Evolutionary conservation across 2,113 vertebrate species (phyloP).

Genomic region (Microtus oregoni): DNA sequence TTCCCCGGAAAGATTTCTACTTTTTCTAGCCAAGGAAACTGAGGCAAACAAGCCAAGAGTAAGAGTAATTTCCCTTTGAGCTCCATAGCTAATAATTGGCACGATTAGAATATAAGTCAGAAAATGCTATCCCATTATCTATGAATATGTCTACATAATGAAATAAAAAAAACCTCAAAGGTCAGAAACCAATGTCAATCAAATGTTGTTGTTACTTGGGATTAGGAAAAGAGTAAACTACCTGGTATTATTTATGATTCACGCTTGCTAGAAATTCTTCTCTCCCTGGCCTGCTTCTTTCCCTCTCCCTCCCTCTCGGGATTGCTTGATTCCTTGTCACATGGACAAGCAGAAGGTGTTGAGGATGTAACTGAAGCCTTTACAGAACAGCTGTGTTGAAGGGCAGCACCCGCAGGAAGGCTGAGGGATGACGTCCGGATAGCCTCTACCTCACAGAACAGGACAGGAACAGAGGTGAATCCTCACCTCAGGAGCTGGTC

Average conservation of each 20-base stretch:
- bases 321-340: background rate
- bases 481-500: background rate
- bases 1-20: background rate
- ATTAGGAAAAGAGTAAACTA: background rate
- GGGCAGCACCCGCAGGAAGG: background rate
- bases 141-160: background rate
- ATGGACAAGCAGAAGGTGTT: background rate
- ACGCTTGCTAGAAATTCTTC: background rate
- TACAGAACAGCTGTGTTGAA: background rate
- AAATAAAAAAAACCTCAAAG: background rate
- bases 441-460: background rate
- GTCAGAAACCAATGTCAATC: background rate
- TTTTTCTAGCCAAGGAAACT: slow-evolving; percentile 21
- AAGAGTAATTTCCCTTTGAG: slow-evolving; percentile 3
- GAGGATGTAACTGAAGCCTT: background rate
- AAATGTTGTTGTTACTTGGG: background rate
- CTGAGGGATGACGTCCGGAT: fast-evolving
- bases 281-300: background rate
- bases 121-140: background rate
- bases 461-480: background rate
- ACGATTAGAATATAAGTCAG: background rate
- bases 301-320: background rate
- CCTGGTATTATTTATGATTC: background rate
- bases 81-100: background rate
- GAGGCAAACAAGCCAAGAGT: background rate